phyloP scores from a whole-genome alignment of 2,888 invertebrate species.

The Drosophila mettleri region DNA sequence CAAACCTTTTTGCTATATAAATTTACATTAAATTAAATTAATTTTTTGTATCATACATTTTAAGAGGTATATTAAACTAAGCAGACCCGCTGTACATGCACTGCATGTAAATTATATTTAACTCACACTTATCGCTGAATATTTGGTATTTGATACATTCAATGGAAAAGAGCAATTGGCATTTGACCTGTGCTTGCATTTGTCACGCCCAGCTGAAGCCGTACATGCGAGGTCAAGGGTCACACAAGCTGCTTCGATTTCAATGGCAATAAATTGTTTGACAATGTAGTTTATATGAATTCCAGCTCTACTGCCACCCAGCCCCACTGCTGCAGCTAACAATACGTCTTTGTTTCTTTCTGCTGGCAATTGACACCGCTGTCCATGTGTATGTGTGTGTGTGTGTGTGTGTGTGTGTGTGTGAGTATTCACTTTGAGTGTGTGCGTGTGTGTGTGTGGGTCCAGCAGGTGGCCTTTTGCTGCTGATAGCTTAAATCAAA shows the following conservation, averaged over 20 bases:
- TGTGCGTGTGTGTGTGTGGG: background rate
- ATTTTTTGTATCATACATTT: background rate
- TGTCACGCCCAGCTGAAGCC: background rate
- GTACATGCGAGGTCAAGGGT: conserved; percentile 26
- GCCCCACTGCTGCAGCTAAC: too few species aligned
- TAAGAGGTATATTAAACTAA: background rate
- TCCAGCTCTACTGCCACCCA: background rate
- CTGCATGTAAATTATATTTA: background rate
- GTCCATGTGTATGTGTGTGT: background rate
- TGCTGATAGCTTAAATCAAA: conserved; percentile 16
- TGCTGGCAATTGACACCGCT: conserved; percentile 21
- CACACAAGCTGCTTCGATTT: conserved; percentile 33
- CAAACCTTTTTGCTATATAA: background rate
- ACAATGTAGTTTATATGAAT: conserved; percentile 11
- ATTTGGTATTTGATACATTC: background rate
- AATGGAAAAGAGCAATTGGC: conserved; percentile 28
- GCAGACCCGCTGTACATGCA: background rate
- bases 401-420: conserved; percentile 1
- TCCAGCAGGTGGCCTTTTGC: conserved; percentile 13
- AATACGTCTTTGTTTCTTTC: conserved; percentile 11
- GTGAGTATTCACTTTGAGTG: too few species aligned
- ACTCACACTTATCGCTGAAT: background rate
- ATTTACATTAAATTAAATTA: background rate
- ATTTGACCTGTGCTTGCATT: conserved; percentile 35
- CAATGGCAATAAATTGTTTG: conserved; percentile 47